Evolutionary conservation across 2,888 invertebrate genomes (phyloP).

Genomic region (Amiota communis): DNA sequence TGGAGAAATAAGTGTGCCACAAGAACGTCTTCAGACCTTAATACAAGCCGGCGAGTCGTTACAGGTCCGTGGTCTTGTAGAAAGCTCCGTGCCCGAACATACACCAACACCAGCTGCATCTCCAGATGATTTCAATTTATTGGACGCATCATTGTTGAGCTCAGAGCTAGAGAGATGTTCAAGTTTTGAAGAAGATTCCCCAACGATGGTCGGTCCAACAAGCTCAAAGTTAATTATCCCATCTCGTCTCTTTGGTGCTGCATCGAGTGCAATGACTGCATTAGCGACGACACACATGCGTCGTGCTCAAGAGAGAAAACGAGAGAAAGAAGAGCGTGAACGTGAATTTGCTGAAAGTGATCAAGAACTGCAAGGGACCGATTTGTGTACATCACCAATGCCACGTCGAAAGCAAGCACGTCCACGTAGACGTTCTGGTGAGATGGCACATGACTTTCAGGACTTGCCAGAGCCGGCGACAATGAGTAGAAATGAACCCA

Average conservation of each 20-base stretch:
- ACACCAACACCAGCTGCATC: constrained; percentile 73
- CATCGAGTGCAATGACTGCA: constrained; percentile 50
- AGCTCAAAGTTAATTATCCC: constrained; percentile 70
- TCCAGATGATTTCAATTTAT: constrained; percentile 69
- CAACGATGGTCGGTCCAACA: constrained; percentile 70
- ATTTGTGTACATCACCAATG: constrained; percentile 83
- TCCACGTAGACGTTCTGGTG: constrained; percentile 88
- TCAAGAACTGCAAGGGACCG: constrained; percentile 65
- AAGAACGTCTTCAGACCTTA: constrained; percentile 86
- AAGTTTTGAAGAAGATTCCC: constrained; percentile 73
- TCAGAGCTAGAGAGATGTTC: constrained; percentile 68
- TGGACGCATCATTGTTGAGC: constrained; percentile 67
- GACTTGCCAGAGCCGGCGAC: constrained; percentile 66
- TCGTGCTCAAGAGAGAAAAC: constrained; percentile 55
- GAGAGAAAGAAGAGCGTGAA: constrained; percentile 64
- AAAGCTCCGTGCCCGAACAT: constrained; percentile 75
- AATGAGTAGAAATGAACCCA: not conserved
- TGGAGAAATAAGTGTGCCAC: constrained; percentile 91
- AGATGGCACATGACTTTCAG: constrained; percentile 74
- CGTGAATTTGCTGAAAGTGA: constrained; percentile 72
- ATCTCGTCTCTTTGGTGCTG: constrained; percentile 69
- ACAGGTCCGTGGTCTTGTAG: constrained; percentile 86
- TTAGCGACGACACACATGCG: constrained; percentile 51
- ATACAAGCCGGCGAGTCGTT: constrained; percentile 91
- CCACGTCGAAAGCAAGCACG: constrained; percentile 89